Evolutionary conservation across 2,797 vertebrate genomes (phyloP).

Genomic region (Remorina albescens): DNA sequence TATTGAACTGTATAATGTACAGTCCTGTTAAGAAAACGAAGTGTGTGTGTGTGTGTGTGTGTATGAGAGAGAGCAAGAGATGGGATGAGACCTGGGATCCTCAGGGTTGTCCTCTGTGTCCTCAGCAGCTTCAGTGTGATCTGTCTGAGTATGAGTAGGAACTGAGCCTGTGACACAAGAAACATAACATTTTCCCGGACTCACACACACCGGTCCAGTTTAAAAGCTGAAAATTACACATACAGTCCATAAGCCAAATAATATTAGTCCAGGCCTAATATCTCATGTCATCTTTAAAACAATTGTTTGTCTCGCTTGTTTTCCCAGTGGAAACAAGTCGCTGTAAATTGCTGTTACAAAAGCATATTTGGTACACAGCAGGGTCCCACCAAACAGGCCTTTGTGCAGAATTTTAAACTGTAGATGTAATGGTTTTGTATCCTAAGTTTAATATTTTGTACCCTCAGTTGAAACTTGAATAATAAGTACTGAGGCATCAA

Average conservation of each 20-base stretch:
- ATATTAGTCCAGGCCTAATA: too few species aligned
- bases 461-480: too few species aligned
- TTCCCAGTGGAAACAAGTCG: background rate
- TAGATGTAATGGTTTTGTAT: too few species aligned
- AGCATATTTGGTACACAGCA: too few species aligned
- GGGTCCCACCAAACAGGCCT: too few species aligned
- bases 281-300: background rate
- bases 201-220: background rate
- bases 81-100: conserved; percentile 73
- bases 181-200: background rate
- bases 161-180: conserved; percentile 48
- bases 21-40: too few species aligned
- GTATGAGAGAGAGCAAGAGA: background rate
- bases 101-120: conserved; percentile 56
- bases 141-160: conserved; percentile 35
- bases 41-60: background rate
- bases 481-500: too few species aligned
- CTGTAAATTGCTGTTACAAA: too few species aligned
- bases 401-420: too few species aligned
- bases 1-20: too few species aligned
- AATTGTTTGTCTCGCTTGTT: too few species aligned
- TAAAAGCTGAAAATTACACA: background rate
- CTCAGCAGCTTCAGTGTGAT: conserved; percentile 34
- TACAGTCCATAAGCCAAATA: background rate
- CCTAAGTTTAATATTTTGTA: too few species aligned